Evolutionary conservation across 2,888 invertebrate species (phyloP).

Genomic region (Halictus quadricinctus): DNA sequence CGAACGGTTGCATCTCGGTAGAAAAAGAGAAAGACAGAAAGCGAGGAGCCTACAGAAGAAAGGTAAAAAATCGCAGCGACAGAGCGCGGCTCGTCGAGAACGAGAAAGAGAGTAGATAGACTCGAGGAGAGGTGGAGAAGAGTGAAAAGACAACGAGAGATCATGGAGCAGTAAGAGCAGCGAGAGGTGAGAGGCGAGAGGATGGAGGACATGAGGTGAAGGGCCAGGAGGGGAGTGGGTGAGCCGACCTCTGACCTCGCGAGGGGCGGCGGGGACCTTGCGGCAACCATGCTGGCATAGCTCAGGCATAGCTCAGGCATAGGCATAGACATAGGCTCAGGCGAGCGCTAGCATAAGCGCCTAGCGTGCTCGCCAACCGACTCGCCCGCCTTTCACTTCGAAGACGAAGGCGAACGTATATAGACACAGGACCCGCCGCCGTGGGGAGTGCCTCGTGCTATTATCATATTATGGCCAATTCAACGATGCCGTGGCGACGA

Average conservation of each 20-base stretch:
- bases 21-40: slow-evolving; percentile 20
- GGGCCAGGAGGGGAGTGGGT: slow-evolving; percentile 78
- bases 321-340: slow-evolving; percentile 64
- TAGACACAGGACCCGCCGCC: slow-evolving; percentile 70
- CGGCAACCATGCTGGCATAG: slow-evolving; percentile 72
- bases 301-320: slow-evolving; percentile 62
- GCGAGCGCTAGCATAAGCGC: slow-evolving; percentile 60
- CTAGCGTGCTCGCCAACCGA: slow-evolving; percentile 66
- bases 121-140: slow-evolving; percentile 27
- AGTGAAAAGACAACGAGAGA: slow-evolving; percentile 63
- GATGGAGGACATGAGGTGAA: slow-evolving; percentile 68
- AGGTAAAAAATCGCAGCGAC: slow-evolving; percentile 24
- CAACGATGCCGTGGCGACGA: slow-evolving; percentile 57
- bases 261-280: slow-evolving; percentile 79
- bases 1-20: slow-evolving; percentile 52
- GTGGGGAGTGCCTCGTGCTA: slow-evolving; percentile 78
- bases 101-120: background rate
- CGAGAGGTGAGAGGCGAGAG: slow-evolving; percentile 50
- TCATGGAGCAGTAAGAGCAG: slow-evolving; percentile 60
- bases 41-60: background rate
- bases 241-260: slow-evolving; percentile 80
- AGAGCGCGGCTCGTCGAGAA: background rate
- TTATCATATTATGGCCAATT: slow-evolving; percentile 79
- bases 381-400: slow-evolving; percentile 81
- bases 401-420: slow-evolving; percentile 71